A percentile compares a stretch with the other conserved stretches of the same genome.
phyloP scores from a whole-genome alignment of 2,113 vertebrate species.

The Melanostigma gelatinosum region DNA sequence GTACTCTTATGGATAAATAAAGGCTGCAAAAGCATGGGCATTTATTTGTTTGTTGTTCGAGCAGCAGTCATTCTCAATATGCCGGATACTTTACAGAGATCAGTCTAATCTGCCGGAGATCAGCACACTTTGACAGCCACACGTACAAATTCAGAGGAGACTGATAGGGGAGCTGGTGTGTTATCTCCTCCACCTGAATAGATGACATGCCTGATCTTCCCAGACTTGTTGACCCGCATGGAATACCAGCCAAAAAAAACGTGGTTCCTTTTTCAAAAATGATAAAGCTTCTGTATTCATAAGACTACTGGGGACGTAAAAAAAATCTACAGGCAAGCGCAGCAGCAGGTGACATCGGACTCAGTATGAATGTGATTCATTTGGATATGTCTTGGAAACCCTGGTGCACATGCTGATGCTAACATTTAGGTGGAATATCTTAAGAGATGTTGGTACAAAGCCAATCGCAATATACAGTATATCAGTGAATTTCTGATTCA shows the following conservation, averaged over 20 bases:
- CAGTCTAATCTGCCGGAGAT: conserved; percentile 22
- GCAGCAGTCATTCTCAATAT: conserved; percentile 29
- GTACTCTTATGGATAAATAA: not conserved
- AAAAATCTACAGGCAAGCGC: not conserved
- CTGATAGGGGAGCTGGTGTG: conserved; percentile 3
- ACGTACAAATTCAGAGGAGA: conserved; percentile 31
- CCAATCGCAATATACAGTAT: conserved; percentile 2
- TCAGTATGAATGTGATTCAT: conserved; percentile 46
- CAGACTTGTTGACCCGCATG: conserved; percentile 26
- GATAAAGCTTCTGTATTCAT: conserved; percentile 20
- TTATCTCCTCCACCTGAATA: conserved; percentile 33
- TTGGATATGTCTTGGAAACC: conserved; percentile 23
- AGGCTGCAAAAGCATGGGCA: conserved; percentile 3
- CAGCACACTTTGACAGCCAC: conserved; percentile 30
- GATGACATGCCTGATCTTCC: conserved; percentile 34
- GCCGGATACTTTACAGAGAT: conserved; percentile 24
- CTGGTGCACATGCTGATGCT: conserved; percentile 1
- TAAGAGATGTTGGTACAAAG: conserved; percentile 3
- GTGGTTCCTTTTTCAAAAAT: conserved; percentile 19
- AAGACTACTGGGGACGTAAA: not conserved
- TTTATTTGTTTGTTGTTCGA: conserved; percentile 17
- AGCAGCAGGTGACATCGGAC: conserved; percentile 24
- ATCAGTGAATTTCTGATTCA: conserved; percentile 32
- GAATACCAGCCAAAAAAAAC: not conserved
- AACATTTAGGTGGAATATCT: conserved; percentile 23